Conservation (phyloP, 2,888 invertebrate genomes). For the Anorthoa munda region DNA sequence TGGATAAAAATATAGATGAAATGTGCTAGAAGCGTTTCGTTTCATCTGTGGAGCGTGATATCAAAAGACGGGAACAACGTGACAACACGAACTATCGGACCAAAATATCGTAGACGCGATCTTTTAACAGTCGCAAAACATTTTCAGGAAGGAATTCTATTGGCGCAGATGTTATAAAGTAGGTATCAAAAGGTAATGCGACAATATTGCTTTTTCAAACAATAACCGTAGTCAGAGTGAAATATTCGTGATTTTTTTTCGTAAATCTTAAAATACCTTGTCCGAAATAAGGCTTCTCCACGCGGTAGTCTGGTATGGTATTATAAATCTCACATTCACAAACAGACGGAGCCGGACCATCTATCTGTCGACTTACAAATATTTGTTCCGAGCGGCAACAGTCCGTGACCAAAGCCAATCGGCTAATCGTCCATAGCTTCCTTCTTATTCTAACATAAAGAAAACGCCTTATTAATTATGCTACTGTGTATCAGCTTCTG, state of each 20-base stretch:
- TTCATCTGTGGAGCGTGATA: conserved; percentile 48
- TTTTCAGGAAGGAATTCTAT: conserved; percentile 36
- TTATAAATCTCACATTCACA: conserved; percentile 35
- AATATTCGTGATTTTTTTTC: background rate
- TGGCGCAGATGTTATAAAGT: conserved; percentile 10
- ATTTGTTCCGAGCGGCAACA: conserved; percentile 20
- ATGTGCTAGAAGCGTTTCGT: conserved; percentile 42
- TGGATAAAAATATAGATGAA: conserved; percentile 50
- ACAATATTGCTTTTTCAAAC: conserved; percentile 30
- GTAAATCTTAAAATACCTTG: no score
- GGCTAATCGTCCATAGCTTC: conserved; percentile 21
- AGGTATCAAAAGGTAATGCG: conserved; percentile 19
- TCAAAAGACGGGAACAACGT: conserved; percentile 46
- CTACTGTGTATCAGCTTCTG: background rate
- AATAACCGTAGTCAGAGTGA: conserved; percentile 7
- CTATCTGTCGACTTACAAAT: conserved; percentile 31
- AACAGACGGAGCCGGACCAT: conserved; percentile 10
- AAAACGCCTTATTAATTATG: background rate
- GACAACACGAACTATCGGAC: conserved; percentile 37
- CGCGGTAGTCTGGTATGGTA: background rate
- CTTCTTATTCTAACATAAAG: background rate
- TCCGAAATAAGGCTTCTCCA: background rate
- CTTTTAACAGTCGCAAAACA: conserved; percentile 34
- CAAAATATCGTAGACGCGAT: conserved; percentile 24
- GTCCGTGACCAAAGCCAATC: conserved; percentile 29